Percentiles rank a stretch among this genome's conserved stretches.
Conservation (phyloP, 2,797 vertebrate genomes). For the Zalophus californianus region DNA sequence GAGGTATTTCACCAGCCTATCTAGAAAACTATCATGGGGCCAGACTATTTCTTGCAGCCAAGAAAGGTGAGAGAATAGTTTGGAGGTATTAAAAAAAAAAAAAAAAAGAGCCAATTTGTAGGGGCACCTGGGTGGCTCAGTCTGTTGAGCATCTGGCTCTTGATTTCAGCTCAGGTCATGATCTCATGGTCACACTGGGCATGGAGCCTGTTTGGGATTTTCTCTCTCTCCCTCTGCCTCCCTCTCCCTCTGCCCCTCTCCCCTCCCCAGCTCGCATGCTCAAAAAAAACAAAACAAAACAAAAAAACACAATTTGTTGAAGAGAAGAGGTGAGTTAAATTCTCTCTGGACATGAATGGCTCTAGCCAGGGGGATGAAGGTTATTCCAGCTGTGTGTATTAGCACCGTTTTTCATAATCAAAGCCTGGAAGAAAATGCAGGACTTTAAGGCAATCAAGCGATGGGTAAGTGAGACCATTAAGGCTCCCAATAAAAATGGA, state of each 20-base stretch:
- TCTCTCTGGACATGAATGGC: neutral
- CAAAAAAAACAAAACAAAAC: neutral
- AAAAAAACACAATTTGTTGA: neutral
- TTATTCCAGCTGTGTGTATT: neutral
- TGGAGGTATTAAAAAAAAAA: neutral
- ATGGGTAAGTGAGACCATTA: neutral
- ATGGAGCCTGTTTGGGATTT: neutral
- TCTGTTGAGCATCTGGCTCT: neutral
- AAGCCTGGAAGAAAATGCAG: neutral
- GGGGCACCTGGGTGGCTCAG: neutral
- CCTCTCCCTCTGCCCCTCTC: neutral
- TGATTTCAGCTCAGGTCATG: neutral
- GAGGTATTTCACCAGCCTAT: neutral
- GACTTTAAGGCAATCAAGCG: neutral
- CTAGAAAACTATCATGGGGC: neutral
- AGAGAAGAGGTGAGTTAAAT: neutral
- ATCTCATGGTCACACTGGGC: neutral
- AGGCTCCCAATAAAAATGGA: neutral
- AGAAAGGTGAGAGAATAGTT: slow-evolving; percentile 25
- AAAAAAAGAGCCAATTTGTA: neutral
- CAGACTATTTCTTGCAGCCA: slow-evolving; percentile 33
- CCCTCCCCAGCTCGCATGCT: neutral
- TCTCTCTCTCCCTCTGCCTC: neutral
- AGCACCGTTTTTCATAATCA: neutral
- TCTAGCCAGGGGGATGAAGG: neutral